phyloP scores from a whole-genome alignment of 2,113 vertebrate genomes.

The Pterocles gutturalis region DNA sequence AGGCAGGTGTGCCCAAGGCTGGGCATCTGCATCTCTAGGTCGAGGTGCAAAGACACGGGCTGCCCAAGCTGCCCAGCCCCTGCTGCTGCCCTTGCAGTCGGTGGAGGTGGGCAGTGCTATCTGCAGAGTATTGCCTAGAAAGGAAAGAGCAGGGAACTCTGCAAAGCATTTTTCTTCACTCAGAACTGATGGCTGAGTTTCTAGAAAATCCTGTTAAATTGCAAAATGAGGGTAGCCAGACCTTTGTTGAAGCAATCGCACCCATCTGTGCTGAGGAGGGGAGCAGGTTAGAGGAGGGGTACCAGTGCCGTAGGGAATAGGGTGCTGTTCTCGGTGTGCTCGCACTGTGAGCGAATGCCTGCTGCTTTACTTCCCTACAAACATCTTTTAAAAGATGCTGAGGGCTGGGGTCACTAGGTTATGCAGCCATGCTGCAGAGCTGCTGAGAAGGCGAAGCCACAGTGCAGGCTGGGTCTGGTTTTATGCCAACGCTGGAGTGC shows the following conservation, averaged over 20 bases:
- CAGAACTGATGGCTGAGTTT: not conserved
- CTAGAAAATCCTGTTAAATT: not conserved
- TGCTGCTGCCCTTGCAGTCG: fast-evolving
- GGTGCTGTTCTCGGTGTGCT: not conserved
- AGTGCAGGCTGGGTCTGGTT: not conserved
- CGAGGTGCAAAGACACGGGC: not conserved
- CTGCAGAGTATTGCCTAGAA: not conserved
- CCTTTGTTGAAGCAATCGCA: not conserved
- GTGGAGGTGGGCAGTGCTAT: not conserved
- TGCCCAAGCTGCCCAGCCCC: not conserved
- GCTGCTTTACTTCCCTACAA: not conserved
- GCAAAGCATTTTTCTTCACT: not conserved
- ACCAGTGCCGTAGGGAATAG: fast-evolving
- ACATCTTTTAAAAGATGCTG: not conserved
- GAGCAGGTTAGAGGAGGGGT: not conserved
- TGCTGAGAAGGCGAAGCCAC: not conserved
- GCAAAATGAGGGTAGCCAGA: not conserved
- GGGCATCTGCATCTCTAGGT: not conserved
- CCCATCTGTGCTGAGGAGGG: fast-evolving
- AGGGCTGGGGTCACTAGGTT: not conserved
- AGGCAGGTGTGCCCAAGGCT: not conserved
- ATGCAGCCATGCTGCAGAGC: not conserved
- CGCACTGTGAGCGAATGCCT: not conserved
- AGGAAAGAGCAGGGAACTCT: not conserved
- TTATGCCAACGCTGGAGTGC: not conserved